Evolutionary conservation across 2,797 vertebrate species (phyloP).

Genomic region (Galago senegalensis): DNA sequence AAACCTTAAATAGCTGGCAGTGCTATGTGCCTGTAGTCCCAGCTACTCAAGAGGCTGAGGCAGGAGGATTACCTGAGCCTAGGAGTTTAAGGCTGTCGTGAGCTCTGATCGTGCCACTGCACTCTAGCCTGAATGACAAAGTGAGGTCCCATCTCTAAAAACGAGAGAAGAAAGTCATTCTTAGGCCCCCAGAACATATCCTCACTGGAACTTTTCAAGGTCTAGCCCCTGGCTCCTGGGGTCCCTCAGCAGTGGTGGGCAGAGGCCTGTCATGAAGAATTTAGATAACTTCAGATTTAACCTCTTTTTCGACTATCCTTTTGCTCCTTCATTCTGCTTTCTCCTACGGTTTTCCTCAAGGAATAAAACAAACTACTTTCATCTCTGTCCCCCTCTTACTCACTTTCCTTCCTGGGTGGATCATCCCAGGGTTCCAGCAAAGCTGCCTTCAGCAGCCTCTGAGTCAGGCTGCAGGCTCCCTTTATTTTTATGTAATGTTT

Average conservation of each 20-base stretch:
- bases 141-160: background rate
- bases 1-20: background rate
- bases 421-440: background rate
- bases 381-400: background rate
- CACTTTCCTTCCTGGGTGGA: background rate
- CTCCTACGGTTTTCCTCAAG: slow-evolving; percentile 56
- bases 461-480: background rate
- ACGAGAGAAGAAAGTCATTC: slow-evolving; percentile 32
- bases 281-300: background rate
- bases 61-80: too few relatives aligned
- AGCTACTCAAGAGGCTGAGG: background rate
- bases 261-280: background rate
- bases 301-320: slow-evolving; percentile 22
- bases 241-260: background rate
- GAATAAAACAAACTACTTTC: background rate
- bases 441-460: background rate
- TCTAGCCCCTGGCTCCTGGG: background rate
- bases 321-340: background rate
- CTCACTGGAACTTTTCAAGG: background rate
- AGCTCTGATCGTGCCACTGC: background rate
- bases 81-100: background rate
- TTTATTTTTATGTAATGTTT: background rate
- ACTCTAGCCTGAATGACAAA: background rate
- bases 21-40: background rate
- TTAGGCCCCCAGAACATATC: background rate